phyloP scores from a whole-genome alignment of 2,888 invertebrate genomes.

The Rhingia rostrata region DNA sequence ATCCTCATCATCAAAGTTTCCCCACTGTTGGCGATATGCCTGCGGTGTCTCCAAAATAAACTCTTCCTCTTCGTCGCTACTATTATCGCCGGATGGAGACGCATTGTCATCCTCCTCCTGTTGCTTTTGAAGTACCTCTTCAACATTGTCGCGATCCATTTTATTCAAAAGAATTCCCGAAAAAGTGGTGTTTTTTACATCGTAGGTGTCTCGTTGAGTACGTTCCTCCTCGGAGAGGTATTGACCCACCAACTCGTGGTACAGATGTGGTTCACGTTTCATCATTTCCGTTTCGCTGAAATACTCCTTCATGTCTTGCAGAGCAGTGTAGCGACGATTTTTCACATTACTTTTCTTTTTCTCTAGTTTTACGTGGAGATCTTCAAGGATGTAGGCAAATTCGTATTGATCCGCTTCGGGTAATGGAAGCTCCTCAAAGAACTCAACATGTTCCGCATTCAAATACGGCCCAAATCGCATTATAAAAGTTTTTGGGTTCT shows the following conservation, averaged over 20 bases:
- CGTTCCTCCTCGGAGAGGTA: conserved; percentile 91
- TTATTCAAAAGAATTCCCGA: conserved; percentile 91
- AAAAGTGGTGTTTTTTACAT: conserved; percentile 85
- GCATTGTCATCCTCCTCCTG: conserved; percentile 80
- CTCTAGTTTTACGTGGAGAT: conserved; percentile 85
- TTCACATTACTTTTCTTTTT: conserved; percentile 85
- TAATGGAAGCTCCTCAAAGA: conserved; percentile 85
- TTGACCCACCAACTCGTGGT: conserved; percentile 94
- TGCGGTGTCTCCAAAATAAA: conserved; percentile 79
- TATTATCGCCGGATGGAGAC: conserved; percentile 76
- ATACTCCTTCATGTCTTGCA: conserved; percentile 87
- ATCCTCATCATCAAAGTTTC: conserved; percentile 84
- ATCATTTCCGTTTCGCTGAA: conserved; percentile 97
- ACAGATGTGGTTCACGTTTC: conserved; percentile 93
- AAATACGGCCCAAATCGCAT: conserved; percentile 90
- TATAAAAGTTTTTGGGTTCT: conserved; percentile 89
- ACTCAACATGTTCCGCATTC: conserved; percentile 86
- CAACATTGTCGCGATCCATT: conserved; percentile 89
- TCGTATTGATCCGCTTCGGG: conserved; percentile 83
- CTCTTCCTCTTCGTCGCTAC: conserved; percentile 74
- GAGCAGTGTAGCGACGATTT: conserved; percentile 92
- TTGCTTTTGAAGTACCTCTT: conserved; percentile 83
- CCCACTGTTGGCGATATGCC: conserved; percentile 83
- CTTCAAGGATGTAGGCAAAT: conserved; percentile 86
- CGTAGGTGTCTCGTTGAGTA: conserved; percentile 85